These are phyloP conservation scores for Pseudochaenichthys georgianus DNA, from an alignment of 2,797 vertebrate genomes.

Conservation along the genomic window DNA sequence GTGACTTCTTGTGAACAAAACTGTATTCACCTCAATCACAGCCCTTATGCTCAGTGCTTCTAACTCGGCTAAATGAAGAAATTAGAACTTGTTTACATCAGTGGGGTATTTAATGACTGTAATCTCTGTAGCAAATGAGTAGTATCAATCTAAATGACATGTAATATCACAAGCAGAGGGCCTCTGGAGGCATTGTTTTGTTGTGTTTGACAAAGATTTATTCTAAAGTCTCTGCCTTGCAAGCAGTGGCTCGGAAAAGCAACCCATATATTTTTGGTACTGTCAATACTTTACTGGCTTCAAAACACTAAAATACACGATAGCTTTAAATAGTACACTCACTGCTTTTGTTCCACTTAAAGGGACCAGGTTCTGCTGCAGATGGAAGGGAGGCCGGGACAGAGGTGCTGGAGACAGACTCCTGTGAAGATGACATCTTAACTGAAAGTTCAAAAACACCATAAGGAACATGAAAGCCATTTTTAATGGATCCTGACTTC, in stretches of 20 bases:
- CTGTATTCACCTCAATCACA: not conserved
- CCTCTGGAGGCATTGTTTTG: slow-evolving; percentile 2
- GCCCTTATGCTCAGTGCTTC: not conserved
- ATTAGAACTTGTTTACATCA: slow-evolving; percentile 19
- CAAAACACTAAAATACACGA: not conserved
- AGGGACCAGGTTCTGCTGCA: slow-evolving; percentile 54
- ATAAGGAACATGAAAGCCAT: not conserved
- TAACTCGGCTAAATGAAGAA: slow-evolving; percentile 24
- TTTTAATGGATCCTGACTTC: not conserved
- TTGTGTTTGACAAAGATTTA: slow-evolving; percentile 9
- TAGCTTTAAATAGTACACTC: slow-evolving; percentile 33
- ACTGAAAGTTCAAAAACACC: slow-evolving; percentile 48
- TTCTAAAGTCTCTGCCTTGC: not conserved
- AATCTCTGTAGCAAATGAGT: slow-evolving; percentile 19
- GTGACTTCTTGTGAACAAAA: not conserved
- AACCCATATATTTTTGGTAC: not conserved
- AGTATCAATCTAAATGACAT: slow-evolving; percentile 28
- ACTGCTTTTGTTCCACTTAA: slow-evolving; percentile 51
- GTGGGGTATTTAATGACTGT: slow-evolving; percentile 21
- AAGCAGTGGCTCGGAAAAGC: slow-evolving; percentile 1
- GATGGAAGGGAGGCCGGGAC: slow-evolving; percentile 25
- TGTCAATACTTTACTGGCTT: not conserved
- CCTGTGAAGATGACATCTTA: slow-evolving; percentile 35
- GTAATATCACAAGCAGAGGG: slow-evolving; percentile 13
- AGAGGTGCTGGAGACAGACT: slow-evolving; percentile 9